Base-by-base conservation (phyloP, 2,888 invertebrate genomes). In the Crepidodera aurea region DNA sequence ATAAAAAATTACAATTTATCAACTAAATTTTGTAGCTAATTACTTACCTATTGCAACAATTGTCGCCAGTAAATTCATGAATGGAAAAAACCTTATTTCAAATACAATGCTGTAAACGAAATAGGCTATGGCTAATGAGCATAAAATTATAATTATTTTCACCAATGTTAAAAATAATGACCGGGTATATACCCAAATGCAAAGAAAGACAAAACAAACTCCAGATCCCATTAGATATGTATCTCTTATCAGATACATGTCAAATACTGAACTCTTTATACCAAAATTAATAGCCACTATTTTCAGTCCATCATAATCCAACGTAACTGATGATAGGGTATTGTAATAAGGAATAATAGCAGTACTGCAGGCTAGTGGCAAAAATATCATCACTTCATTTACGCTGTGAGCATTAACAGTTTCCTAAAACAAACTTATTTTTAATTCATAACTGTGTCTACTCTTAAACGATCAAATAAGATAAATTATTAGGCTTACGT, bases 21-120 rank as follows among this genome's bases (percentile, higher is more conserved):
- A n/a, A n/a, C n/a, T n/a, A n/a, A n/a, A n/a, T n/a, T n/a, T n/a
- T n/a, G n/a, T n/a, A n/a, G n/a, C n/a, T n/a, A n/a, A n/a, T 22
- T 60, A 79, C 84, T 83, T 82, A 90, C 91, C 96, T 78, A 98
- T 90, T 55, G 93, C 94, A 71, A 98, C 92, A 74, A 98, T 89
- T 73, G 93, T 87, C 46, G 95, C 93, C 78, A 98, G 84, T 76
- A 98, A 85, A 86, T 98, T 98, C 93, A 98, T 96, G 81, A 97
- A 98, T 6, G 98, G 98, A 82, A 98, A 98, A 82, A 96, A 97
- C 50, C 85, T 84, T 71, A 98, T 89, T 77, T 90, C 87, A 78
- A 94, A 92, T 69, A 96, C 88, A 77, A 93, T 84, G 48, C 90
- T 88, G 82, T 98, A 98, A 76, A 95, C 83, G 82, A 95, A 95